Evolutionary conservation across 2,888 invertebrate species (phyloP), one percentile per base, ranked within the genome.

Genomic region (Spodoptera littoralis): DNA sequence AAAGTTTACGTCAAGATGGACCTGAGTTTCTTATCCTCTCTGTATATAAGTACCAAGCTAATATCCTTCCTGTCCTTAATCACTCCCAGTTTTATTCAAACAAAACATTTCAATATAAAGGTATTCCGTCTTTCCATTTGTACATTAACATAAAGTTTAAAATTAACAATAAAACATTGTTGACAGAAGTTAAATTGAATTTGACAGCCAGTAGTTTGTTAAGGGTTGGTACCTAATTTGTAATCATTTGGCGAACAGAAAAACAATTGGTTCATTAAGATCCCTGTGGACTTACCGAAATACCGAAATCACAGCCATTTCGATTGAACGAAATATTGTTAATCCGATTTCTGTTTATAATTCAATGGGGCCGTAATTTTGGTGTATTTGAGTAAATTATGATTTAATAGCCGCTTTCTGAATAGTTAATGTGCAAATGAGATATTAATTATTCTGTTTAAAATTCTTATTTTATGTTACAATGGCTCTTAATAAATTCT

Each of bases 251-350:
- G 68, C 65, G 65, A 13, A 45, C 59, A 62, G 76, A 70, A 76
- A 76, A 77, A 76, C 77, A 76, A 70, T 76, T 60, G 76, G 67
- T 73, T 76, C 76, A 65, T 76, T 76, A 76, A 68, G 65, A 64
- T 43, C 60, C 55, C 22, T 52, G 65, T 53, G 57, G 60, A 48
- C 52, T 53, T 69, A 66, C 65, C 51, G 63, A 70, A 76, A 76
- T 73, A 70, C 66, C 58, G 58, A 55, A 9, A 36, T 36, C 36
- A 36, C 46, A 45, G 64, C 66, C 49, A 52, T 53, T 45, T 30
- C 60, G 61, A 76, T 61, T 60, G 54, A 57, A 60, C 58, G 12
- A 54, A 76, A 76, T 64, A 70, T 73, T 73, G 50, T 60, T 63
- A 67, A 67, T 63, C 44, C 46, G 36, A 70, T 66, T 72, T 62